phyloP scores from a whole-genome alignment of 35 echinoderm and acorn worm genomes.

The Apostichopus parvimensis region DNA sequence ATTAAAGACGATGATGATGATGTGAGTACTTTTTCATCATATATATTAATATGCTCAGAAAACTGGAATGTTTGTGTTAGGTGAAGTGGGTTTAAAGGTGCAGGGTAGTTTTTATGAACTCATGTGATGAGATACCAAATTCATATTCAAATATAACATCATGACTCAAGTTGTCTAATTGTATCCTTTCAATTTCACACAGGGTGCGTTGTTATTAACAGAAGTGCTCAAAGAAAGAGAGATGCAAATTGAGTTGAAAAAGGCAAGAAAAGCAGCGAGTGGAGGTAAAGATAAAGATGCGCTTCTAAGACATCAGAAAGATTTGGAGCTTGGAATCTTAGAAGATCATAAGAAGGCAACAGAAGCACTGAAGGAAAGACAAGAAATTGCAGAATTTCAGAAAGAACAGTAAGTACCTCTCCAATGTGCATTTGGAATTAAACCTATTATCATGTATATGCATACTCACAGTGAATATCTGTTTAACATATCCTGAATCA shows the following conservation, averaged over 20 bases:
- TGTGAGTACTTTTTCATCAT: no score
- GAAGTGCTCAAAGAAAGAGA: constrained; percentile 97
- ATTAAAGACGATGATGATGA: no score
- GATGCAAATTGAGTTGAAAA: constrained; percentile 88
- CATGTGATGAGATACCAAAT: no score
- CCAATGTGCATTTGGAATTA: no score
- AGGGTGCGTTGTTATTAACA: constrained; percentile 94
- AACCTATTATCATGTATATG: no score
- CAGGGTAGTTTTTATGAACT: no score
- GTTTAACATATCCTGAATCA: no score
- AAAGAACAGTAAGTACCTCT: constrained; percentile 77
- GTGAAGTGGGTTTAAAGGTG: no score
- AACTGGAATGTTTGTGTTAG: no score
- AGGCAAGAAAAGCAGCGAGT: constrained; percentile 59
- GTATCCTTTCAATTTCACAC: neutral
- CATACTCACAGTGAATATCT: no score
- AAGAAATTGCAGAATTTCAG: constrained; percentile 76
- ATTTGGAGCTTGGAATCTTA: constrained; percentile 85
- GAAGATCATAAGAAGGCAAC: constrained; percentile 92
- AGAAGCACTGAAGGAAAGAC: constrained; percentile 66
- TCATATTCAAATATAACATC: no score
- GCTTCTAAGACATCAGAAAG: constrained; percentile 62
- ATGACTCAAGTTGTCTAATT: neutral
- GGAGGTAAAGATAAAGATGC: constrained; percentile 78
- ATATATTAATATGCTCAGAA: no score